Conservation (phyloP, 2,888 invertebrate genomes). For the Leucoma salicis region DNA sequence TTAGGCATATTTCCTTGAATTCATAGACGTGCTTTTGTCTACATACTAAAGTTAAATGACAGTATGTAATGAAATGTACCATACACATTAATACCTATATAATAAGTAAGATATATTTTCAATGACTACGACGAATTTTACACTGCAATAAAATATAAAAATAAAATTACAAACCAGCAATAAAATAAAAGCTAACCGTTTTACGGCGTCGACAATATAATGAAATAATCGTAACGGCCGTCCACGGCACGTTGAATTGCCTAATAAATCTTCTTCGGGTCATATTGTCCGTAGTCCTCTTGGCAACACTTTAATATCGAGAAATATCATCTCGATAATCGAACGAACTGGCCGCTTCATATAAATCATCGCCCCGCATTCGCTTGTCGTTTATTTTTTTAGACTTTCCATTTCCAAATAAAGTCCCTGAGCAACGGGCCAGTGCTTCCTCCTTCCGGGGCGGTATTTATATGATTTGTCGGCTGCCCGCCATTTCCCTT, state of each 20-base stretch:
- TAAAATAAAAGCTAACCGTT: conserved; percentile 80
- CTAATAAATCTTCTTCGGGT: conserved; percentile 80
- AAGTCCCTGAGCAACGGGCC: conserved; percentile 78
- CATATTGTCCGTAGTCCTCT: conserved; percentile 80
- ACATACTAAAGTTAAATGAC: too few species aligned
- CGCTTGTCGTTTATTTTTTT: conserved; percentile 77
- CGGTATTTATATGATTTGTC: conserved; percentile 80
- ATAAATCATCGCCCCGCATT: conserved; percentile 76
- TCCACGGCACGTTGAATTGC: conserved; percentile 76
- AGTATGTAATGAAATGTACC: too few species aligned
- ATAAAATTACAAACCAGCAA: conserved; percentile 74
- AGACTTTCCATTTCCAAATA: conserved; percentile 82
- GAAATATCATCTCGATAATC: conserved; percentile 81
- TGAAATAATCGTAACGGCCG: conserved; percentile 81
- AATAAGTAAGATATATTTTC: too few species aligned
- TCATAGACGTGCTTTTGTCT: too few species aligned
- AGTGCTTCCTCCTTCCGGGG: conserved; percentile 80
- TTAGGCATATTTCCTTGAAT: too few species aligned
- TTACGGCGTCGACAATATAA: conserved; percentile 80
- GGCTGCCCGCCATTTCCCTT: conserved; percentile 79
- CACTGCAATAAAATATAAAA: conserved; percentile 78
- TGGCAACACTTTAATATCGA: conserved; percentile 82
- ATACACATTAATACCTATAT: too few species aligned
- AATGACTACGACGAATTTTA: too few species aligned
- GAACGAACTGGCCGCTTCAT: conserved; percentile 70